Evolutionary conservation across 2,888 invertebrate genomes (phyloP).

Genomic region (Sacculina carcini): DNA sequence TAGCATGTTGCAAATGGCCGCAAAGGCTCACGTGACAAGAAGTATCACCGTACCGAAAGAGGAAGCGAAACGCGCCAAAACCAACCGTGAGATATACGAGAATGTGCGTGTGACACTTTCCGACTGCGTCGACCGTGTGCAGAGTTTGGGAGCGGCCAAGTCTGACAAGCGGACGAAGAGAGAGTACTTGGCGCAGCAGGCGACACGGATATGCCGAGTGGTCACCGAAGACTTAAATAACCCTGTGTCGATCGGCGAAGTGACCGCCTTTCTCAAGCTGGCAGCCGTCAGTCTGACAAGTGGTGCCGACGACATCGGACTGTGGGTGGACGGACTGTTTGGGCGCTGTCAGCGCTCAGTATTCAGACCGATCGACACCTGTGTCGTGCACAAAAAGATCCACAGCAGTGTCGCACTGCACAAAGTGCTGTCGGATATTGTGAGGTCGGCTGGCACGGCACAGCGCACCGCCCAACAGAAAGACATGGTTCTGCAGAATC

Average conservation of each 20-base stretch:
- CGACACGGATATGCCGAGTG: neutral
- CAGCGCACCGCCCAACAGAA: neutral
- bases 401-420: neutral
- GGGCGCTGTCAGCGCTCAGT: neutral
- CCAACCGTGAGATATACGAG: neutral
- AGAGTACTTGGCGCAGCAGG: neutral
- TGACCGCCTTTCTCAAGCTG: neutral
- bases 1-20: neutral
- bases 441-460: neutral
- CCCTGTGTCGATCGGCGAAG: neutral
- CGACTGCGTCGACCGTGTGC: neutral
- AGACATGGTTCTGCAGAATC: neutral
- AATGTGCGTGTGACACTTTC: neutral
- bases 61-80: neutral
- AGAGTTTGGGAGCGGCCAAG: neutral
- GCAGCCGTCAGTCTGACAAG: neutral
- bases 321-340: conserved; percentile 1
- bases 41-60: neutral
- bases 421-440: neutral
- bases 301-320: neutral
- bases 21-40: neutral
- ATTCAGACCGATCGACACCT: neutral
- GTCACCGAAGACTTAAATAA: neutral
- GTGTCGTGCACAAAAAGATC: neutral
- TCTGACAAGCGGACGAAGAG: neutral